phyloP scores from a whole-genome alignment of 2,113 vertebrate species.

The Dromiciops gliroides region DNA sequence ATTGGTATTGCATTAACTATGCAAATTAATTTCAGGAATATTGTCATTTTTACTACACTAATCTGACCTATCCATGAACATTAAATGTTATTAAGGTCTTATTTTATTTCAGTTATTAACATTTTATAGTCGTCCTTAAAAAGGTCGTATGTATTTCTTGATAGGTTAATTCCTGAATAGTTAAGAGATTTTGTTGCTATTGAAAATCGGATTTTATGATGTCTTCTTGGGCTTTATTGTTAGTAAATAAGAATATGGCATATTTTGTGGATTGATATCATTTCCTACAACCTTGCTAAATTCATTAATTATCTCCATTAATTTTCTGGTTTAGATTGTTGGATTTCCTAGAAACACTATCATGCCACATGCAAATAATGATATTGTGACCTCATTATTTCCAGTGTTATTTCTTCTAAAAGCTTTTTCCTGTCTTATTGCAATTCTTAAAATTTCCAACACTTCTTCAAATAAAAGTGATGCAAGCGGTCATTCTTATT shows the following conservation, averaged over 20 bases:
- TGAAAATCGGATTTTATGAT: background rate
- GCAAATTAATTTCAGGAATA: background rate
- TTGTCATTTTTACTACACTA: background rate
- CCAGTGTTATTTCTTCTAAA: background rate
- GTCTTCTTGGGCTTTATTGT: background rate
- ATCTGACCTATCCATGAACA: background rate
- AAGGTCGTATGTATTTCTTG: background rate
- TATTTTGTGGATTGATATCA: background rate
- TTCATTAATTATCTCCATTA: background rate
- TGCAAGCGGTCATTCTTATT: background rate
- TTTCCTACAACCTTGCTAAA: background rate
- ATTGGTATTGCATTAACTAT: background rate
- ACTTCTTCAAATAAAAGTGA: background rate
- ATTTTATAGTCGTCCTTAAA: background rate
- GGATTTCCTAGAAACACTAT: background rate
- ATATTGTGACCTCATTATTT: background rate
- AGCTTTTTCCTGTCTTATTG: background rate
- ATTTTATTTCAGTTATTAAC: background rate
- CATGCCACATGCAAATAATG: background rate
- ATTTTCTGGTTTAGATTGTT: background rate
- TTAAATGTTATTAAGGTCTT: background rate
- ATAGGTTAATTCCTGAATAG: background rate
- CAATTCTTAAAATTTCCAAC: background rate
- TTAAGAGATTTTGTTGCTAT: background rate
- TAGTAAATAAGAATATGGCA: background rate